phyloP scores from a whole-genome alignment of 1,140 invertebrate genomes.

The Drosophila grimshawi region DNA sequence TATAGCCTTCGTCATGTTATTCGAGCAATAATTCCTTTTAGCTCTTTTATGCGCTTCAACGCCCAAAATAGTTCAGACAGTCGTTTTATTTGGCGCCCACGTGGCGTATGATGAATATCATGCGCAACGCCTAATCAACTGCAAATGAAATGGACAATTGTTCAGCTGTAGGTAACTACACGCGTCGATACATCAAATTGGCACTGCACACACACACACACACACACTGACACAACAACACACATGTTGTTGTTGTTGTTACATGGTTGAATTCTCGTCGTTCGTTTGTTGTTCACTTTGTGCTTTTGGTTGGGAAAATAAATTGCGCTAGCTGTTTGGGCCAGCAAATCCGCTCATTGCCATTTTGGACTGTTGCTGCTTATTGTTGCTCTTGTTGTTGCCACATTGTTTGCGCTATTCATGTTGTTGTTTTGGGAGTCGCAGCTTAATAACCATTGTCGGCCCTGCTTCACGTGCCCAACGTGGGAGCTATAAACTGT shows the following conservation, averaged over 20 bases:
- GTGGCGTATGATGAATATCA: slow-evolving; percentile 75
- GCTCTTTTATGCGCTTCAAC: slow-evolving; percentile 13
- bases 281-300: slow-evolving; percentile 59
- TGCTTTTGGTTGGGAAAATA: slow-evolving; percentile 72
- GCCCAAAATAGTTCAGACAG: slow-evolving; percentile 2
- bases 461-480: slow-evolving; percentile 59
- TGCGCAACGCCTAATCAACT: slow-evolving; percentile 72
- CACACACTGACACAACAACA: slow-evolving; percentile 30
- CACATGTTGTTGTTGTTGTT: slow-evolving; percentile 38
- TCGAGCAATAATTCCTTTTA: neutral
- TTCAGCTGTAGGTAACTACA: slow-evolving; percentile 64
- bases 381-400: slow-evolving; percentile 22
- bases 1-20: neutral
- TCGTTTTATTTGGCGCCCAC: slow-evolving; percentile 42
- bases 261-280: slow-evolving; percentile 29
- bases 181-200: slow-evolving; percentile 79
- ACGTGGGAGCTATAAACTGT: slow-evolving; percentile 81
- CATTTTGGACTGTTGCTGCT: slow-evolving; percentile 56
- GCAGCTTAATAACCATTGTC: slow-evolving; percentile 76
- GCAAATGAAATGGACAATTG: slow-evolving; percentile 82
- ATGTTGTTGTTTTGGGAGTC: slow-evolving; percentile 14
- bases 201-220: slow-evolving; percentile 53
- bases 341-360: slow-evolving; percentile 80
- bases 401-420: slow-evolving; percentile 29
- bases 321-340: slow-evolving; percentile 75